phyloP scores from a whole-genome alignment of 2,113 vertebrate species.

The Dolichotis patagonum region DNA sequence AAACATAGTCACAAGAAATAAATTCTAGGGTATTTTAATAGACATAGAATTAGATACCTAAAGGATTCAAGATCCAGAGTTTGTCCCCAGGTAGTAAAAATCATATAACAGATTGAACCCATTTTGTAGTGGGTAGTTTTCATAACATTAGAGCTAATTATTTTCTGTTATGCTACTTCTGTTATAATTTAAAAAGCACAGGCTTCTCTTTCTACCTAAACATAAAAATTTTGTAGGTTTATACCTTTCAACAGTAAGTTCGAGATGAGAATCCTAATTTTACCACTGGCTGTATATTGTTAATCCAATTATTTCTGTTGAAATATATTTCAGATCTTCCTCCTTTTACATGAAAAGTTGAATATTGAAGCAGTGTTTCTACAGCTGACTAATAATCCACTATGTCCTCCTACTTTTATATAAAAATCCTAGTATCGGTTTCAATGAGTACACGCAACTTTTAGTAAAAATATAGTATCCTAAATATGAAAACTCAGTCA shows the following conservation, averaged over 20 bases:
- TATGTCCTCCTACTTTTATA: not conserved
- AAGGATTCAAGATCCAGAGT: not conserved
- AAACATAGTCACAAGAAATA: not conserved
- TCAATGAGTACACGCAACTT: not conserved
- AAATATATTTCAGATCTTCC: not conserved
- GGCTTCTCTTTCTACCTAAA: not conserved
- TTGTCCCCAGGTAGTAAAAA: not conserved
- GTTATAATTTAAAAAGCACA: not conserved
- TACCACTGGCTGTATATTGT: not conserved
- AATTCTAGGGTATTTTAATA: not conserved
- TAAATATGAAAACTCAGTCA: not conserved
- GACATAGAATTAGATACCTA: not conserved
- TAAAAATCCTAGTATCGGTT: not conserved
- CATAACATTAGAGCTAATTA: not conserved
- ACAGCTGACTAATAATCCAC: not conserved
- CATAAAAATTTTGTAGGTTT: not conserved
- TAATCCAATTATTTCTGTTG: not conserved
- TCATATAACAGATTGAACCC: not conserved
- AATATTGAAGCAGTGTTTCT: not conserved
- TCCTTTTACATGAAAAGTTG: not conserved
- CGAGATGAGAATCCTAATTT: not conserved
- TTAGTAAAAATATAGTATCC: not conserved
- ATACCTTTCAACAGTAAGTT: not conserved
- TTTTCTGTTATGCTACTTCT: not conserved
- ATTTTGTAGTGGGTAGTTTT: not conserved